Percentiles rank a stretch among this genome's conserved stretches.
Conservation (phyloP, 2,797 vertebrate species). For the Tiaroga cobitis region DNA sequence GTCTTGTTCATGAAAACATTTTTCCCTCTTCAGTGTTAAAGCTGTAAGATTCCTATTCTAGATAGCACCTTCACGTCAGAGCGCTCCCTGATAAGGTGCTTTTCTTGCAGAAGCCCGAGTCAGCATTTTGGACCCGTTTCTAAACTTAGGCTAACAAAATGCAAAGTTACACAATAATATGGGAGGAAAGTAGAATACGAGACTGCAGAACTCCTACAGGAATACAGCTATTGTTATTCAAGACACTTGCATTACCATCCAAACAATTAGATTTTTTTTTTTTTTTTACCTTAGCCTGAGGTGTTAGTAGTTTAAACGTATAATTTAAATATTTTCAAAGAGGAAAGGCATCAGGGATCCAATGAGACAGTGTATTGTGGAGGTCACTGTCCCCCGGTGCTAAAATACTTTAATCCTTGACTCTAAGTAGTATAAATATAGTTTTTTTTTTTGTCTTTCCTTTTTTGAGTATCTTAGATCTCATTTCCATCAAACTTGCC, state of each 20-base stretch:
- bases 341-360: conserved; percentile 50
- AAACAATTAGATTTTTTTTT: conserved; percentile 35
- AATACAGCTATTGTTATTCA: conserved; percentile 47
- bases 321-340: conserved; percentile 71
- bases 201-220: conserved; percentile 34
- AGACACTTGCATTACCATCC: conserved; percentile 40
- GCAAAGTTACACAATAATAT: conserved; percentile 73
- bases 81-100: conserved; percentile 78
- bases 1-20: conserved; percentile 62
- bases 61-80: conserved; percentile 75
- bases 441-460: not conserved
- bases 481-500: not conserved
- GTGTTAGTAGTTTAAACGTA: conserved; percentile 27
- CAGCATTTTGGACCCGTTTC: conserved; percentile 72
- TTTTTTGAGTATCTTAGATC: conserved; percentile 7
- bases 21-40: conserved; percentile 73
- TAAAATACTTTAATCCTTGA: not conserved
- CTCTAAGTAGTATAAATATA: not conserved
- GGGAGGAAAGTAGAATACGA: conserved; percentile 48
- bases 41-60: conserved; percentile 81
- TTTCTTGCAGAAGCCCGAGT: conserved; percentile 78
- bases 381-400: conserved; percentile 2
- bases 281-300: conserved; percentile 29
- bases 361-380: conserved; percentile 3
- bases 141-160: conserved; percentile 63